Conservation (phyloP, 1,140 invertebrate species). For the Drosophila kikkawai region DNA sequence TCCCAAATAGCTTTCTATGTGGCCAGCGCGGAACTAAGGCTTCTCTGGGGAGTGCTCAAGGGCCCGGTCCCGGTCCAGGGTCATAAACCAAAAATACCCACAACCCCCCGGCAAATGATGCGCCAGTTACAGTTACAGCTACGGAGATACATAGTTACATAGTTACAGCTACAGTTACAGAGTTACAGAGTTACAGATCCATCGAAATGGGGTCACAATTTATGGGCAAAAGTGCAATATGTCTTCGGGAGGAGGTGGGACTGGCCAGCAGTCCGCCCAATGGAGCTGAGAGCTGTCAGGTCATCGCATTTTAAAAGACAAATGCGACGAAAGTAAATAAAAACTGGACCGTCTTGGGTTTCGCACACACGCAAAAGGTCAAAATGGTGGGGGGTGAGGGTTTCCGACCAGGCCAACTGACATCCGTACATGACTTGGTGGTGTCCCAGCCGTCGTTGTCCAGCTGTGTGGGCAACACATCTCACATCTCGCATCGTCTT, state of each 20-base stretch:
- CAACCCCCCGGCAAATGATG: slow-evolving; percentile 44
- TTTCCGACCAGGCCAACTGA: slow-evolving; percentile 31
- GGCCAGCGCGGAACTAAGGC: slow-evolving; percentile 1
- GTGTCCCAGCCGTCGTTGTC: slow-evolving; percentile 25
- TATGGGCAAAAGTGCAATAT: slow-evolving; percentile 72
- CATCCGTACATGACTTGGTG: slow-evolving; percentile 34
- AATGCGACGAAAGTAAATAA: slow-evolving; percentile 77
- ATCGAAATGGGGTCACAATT: slow-evolving; percentile 54
- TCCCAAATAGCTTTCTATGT: slow-evolving; percentile 67
- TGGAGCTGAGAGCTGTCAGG: slow-evolving; percentile 74
- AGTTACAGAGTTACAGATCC: slow-evolving; percentile 41
- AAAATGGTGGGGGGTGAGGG: background rate
- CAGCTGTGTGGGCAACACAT: slow-evolving; percentile 58
- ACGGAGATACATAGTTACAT: slow-evolving; percentile 27
- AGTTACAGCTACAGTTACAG: slow-evolving; percentile 30
- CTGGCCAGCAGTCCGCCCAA: slow-evolving; percentile 23
- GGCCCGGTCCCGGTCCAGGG: slow-evolving; percentile 25
- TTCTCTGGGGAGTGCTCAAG: slow-evolving; percentile 67
- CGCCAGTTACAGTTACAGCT: slow-evolving; percentile 64
- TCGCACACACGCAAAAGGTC: slow-evolving; percentile 56
- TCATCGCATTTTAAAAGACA: slow-evolving; percentile 61
- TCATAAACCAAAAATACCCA: slow-evolving; percentile 66
- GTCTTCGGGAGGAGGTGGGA: slow-evolving; percentile 43
- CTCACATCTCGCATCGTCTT: slow-evolving; percentile 21
- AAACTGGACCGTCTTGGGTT: slow-evolving; percentile 71